These are phyloP conservation scores for Donacobius atricapilla DNA, from an alignment of 2,113 vertebrate species.

Conservation along the genomic window DNA sequence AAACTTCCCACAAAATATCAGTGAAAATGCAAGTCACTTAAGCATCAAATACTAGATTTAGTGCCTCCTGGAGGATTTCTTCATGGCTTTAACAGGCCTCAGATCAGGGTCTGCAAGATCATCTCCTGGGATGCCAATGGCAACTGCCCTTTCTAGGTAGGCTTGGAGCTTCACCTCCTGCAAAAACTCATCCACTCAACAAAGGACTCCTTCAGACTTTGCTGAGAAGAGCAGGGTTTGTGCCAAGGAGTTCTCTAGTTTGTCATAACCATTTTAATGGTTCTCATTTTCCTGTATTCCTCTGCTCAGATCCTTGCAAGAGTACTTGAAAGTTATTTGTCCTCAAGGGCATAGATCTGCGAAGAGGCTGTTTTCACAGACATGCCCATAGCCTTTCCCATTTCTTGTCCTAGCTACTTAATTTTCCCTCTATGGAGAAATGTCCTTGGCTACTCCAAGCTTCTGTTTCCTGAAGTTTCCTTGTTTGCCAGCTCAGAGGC, in stretches of 20 bases:
- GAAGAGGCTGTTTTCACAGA: neutral
- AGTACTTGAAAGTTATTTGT: conserved; percentile 11
- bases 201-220: neutral
- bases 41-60: neutral
- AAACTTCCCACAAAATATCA: neutral
- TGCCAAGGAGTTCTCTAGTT: neutral
- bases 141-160: neutral
- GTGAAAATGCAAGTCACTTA: neutral
- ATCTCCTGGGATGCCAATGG: neutral
- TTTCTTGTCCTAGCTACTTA: neutral
- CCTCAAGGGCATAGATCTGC: neutral
- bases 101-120: neutral
- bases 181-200: neutral
- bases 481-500: neutral
- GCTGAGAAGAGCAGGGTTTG: neutral
- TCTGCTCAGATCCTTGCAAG: neutral
- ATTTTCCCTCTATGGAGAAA: neutral
- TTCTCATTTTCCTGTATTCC: neutral
- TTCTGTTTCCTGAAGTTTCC: neutral
- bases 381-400: neutral
- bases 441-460: neutral
- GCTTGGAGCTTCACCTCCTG: neutral
- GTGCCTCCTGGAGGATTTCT: neutral
- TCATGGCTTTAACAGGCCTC: neutral
- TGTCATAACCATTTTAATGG: neutral